Conservation (phyloP, 30 jellyfish, hydroid and myxozoan genomes). For the Phacellophora camtschatica region DNA sequence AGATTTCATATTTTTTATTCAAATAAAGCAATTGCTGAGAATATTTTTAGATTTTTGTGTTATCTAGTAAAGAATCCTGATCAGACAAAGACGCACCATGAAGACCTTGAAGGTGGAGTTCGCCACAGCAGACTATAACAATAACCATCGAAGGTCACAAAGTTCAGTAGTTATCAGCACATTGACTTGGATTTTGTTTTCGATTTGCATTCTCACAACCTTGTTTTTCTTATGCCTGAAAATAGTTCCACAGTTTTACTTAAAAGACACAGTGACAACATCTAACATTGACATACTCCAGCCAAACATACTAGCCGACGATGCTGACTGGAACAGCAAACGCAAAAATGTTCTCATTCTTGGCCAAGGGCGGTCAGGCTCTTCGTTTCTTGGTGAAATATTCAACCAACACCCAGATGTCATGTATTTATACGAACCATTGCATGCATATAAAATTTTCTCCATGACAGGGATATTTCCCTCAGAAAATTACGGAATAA, state of each 20-base stretch:
- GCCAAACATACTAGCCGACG: neutral
- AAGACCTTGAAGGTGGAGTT: conserved; percentile 70
- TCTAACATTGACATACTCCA: neutral
- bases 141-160: conserved; percentile 45
- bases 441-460: conserved; percentile 80
- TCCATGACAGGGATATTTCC: conserved; percentile 71
- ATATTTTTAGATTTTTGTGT: no score
- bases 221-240: conserved; percentile 33
- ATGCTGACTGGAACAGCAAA: conserved; percentile 17
- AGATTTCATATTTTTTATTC: no score
- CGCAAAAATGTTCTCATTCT: conserved; percentile 59
- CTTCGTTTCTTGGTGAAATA: conserved; percentile 96
- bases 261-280: neutral
- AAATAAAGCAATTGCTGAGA: no score
- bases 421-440: conserved; percentile 87
- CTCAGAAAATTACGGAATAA: conserved; percentile 41
- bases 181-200: conserved; percentile 23
- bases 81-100: conserved; percentile 9
- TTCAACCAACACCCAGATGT: conserved; percentile 88
- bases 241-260: conserved; percentile 12
- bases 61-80: no score
- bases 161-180: conserved; percentile 34
- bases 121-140: conserved; percentile 41
- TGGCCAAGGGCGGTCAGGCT: conserved; percentile 98
- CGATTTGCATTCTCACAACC: conserved; percentile 17